Evolutionary conservation across 2,797 vertebrate species (phyloP).

Genomic region (Sebastes wilsoni): DNA sequence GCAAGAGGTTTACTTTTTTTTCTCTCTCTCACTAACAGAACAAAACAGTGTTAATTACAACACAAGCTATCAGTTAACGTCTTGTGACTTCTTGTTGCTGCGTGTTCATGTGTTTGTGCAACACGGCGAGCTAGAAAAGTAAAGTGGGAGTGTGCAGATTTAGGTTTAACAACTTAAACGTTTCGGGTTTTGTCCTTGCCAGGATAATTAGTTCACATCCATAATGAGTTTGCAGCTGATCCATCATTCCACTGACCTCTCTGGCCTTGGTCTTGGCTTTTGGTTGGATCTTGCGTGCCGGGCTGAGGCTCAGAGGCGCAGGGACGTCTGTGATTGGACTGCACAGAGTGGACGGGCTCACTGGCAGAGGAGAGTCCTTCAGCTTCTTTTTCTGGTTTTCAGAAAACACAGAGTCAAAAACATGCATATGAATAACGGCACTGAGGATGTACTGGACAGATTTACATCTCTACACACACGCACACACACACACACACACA

Average conservation of each 20-base stretch:
- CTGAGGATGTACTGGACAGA: slow-evolving; percentile 15
- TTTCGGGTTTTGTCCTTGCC: slow-evolving; percentile 19
- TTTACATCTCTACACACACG: slow-evolving; percentile 5
- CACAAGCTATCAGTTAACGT: not conserved
- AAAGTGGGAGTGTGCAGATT: not conserved
- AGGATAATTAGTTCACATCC: slow-evolving; percentile 14
- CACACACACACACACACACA: not conserved
- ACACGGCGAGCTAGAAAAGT: not conserved
- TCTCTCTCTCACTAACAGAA: not conserved
- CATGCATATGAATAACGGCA: not conserved
- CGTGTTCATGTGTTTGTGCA: not conserved
- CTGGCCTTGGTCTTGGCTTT: slow-evolving; percentile 89
- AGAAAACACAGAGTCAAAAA: slow-evolving; percentile 22
- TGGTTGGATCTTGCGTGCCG: slow-evolving; percentile 83
- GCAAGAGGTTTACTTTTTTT: slow-evolving; percentile 15
- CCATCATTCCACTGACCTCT: slow-evolving; percentile 82
- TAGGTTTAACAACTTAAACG: not conserved
- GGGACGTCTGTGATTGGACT: slow-evolving; percentile 83
- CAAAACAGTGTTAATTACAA: slow-evolving; percentile 1
- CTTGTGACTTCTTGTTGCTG: not conserved
- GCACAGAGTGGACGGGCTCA: slow-evolving; percentile 74
- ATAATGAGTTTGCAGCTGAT: slow-evolving; percentile 21
- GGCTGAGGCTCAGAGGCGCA: slow-evolving; percentile 77
- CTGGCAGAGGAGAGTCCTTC: slow-evolving; percentile 84
- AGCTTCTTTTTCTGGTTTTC: slow-evolving; percentile 89